These are phyloP conservation scores for Tanypteryx hageni DNA, from an alignment of 2,888 invertebrate genomes.

Conservation along the genomic window DNA sequence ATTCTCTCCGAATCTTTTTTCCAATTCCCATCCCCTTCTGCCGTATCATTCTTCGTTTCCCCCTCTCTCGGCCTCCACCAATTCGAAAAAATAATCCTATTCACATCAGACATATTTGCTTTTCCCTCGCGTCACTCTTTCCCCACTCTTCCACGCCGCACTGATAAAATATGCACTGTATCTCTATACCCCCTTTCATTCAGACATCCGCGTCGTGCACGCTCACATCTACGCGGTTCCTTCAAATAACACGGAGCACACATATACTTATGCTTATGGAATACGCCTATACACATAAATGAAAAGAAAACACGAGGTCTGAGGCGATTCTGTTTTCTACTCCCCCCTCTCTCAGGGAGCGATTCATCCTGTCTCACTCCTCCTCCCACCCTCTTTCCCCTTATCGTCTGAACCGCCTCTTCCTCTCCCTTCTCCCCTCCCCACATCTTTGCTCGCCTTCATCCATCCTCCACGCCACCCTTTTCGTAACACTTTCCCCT, in stretches of 20 bases:
- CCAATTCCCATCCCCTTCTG: neutral
- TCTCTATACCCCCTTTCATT: neutral
- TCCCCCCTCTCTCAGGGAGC: neutral
- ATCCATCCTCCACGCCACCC: neutral
- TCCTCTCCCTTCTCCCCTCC: neutral
- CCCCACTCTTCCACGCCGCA: neutral
- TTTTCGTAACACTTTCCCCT: neutral
- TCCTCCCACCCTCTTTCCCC: too few species aligned
- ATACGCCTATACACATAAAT: constrained; percentile 26
- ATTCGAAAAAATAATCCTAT: constrained; percentile 8
- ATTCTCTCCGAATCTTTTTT: neutral
- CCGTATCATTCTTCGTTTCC: neutral
- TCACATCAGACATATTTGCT: constrained; percentile 42
- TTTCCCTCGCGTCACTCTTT: neutral
- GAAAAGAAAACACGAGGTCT: constrained; percentile 52
- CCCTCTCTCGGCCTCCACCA: neutral
- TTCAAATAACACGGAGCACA: constrained; percentile 29
- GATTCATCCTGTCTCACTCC: neutral
- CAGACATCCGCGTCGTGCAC: neutral
- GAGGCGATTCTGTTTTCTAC: constrained; percentile 25
- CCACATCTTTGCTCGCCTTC: neutral
- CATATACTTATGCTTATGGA: constrained; percentile 58
- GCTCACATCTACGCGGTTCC: constrained; percentile 3
- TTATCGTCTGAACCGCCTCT: neutral
- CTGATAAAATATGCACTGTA: neutral